Percentiles rank a stretch among this genome's conserved stretches.
Conservation (phyloP, 1,140 invertebrate genomes). For the Hypsibius dujardini region DNA sequence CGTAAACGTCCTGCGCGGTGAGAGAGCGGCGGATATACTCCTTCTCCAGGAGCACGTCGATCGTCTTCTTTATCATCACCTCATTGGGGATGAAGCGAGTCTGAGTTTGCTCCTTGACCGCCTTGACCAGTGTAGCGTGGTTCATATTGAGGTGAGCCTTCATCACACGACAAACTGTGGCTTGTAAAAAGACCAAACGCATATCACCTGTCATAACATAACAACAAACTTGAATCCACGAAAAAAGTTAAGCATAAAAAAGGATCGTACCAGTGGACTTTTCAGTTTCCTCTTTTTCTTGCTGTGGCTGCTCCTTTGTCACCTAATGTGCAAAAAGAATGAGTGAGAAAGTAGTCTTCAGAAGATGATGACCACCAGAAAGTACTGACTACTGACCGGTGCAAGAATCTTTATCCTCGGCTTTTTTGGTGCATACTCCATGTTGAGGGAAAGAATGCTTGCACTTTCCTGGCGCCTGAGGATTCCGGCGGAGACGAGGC, state of each 20-base stretch:
- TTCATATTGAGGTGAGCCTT: not conserved
- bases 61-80: slow-evolving; percentile 5
- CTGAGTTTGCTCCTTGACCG: not conserved
- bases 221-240: too few species aligned
- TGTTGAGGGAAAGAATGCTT: not conserved
- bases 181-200: not conserved
- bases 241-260: not conserved
- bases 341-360: too few species aligned
- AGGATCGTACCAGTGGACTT: not conserved
- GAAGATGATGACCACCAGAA: too few species aligned
- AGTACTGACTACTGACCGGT: not conserved
- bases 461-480: not conserved
- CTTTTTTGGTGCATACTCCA: not conserved
- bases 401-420: slow-evolving; percentile 2
- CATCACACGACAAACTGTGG: slow-evolving; percentile 4
- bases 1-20: slow-evolving; percentile 13
- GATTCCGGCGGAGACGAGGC: not conserved
- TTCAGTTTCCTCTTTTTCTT: slow-evolving; percentile 8
- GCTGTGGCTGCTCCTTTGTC: slow-evolving; percentile 9
- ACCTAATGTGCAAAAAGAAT: too few species aligned
- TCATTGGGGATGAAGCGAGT: not conserved
- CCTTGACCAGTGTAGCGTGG: not conserved
- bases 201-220: not conserved
- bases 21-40: slow-evolving; percentile 1
- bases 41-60: not conserved